Percentiles rank a stretch among this genome's conserved stretches.
Conservation (phyloP, 92 coral and sea anemone species). For the Epizoanthus scotinus region DNA sequence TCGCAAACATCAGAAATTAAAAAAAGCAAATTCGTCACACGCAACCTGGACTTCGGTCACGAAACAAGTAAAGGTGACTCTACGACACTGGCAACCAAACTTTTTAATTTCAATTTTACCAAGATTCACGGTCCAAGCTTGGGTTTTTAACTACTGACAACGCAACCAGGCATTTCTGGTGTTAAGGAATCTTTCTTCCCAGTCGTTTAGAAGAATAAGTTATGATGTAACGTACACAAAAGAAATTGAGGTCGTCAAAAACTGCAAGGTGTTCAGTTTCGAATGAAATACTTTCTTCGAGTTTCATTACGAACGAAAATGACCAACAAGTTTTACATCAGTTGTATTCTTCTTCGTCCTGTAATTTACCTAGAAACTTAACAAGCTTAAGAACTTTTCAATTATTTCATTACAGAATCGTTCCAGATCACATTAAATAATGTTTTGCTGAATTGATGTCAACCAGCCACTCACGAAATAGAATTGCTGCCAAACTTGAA, state of each 20-base stretch:
- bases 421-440: neutral
- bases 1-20: constrained; percentile 13
- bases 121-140: neutral
- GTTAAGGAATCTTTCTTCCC: constrained; percentile 22
- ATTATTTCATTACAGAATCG: constrained; percentile 19
- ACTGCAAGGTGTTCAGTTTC: constrained; percentile 37
- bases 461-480: constrained; percentile 5
- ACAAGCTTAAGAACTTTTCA: neutral
- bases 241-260: constrained; percentile 36
- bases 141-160: neutral
- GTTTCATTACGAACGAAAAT: constrained; percentile 15
- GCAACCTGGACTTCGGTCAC: constrained; percentile 30
- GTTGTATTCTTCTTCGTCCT: neutral
- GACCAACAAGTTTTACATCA: no score
- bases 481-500: constrained; percentile 1
- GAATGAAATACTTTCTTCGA: neutral
- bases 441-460: constrained; percentile 5
- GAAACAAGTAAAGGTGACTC: neutral
- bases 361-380: neutral
- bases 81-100: neutral
- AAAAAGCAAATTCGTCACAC: constrained; percentile 39
- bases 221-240: constrained; percentile 44
- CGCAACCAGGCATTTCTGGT: neutral
- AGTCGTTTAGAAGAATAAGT: constrained; percentile 24
- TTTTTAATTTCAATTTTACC: neutral